Conservation (phyloP, 2,888 invertebrate species). For the Macrophya alboannulata region DNA sequence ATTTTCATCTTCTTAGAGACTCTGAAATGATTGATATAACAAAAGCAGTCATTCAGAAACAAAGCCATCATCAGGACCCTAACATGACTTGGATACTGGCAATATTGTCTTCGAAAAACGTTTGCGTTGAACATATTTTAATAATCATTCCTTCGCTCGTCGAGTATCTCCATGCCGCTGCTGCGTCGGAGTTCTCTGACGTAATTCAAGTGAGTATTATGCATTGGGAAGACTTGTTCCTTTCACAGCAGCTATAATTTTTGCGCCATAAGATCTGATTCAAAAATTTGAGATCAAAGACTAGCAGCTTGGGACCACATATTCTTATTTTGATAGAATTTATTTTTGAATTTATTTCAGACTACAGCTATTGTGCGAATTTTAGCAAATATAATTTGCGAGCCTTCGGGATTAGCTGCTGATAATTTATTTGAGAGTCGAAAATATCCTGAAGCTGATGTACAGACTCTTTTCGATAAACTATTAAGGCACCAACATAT, state of each 20-base stretch:
- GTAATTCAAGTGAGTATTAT: slow-evolving; percentile 64
- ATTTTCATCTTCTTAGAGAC: slow-evolving; percentile 65
- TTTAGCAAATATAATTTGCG: slow-evolving; percentile 72
- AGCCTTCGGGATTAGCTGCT: slow-evolving; percentile 68
- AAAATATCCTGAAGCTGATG: slow-evolving; percentile 62
- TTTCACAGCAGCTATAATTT: background rate
- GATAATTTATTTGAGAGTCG: slow-evolving; percentile 67
- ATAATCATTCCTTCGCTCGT: slow-evolving; percentile 61
- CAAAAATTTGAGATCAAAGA: background rate
- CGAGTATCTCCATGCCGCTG: slow-evolving; percentile 63
- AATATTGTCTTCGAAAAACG: slow-evolving; percentile 70
- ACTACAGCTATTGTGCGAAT: slow-evolving; percentile 72
- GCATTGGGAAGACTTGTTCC: background rate
- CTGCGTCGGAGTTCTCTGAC: slow-evolving; percentile 58
- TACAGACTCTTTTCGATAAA: slow-evolving; percentile 65
- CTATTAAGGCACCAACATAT: slow-evolving; percentile 69
- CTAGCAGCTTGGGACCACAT: background rate
- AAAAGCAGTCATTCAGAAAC: slow-evolving; percentile 61
- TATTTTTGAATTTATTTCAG: slow-evolving; percentile 60
- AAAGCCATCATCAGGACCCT: slow-evolving; percentile 61
- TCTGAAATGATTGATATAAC: slow-evolving; percentile 68
- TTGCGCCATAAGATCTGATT: background rate
- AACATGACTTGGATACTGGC: slow-evolving; percentile 74
- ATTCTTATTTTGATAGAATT: background rate
- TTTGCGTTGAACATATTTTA: slow-evolving; percentile 64